Evolutionary conservation across 2,797 vertebrate species (phyloP), one percentile per base, ranked within the genome.

Genomic region (Heliangelus exortis): DNA sequence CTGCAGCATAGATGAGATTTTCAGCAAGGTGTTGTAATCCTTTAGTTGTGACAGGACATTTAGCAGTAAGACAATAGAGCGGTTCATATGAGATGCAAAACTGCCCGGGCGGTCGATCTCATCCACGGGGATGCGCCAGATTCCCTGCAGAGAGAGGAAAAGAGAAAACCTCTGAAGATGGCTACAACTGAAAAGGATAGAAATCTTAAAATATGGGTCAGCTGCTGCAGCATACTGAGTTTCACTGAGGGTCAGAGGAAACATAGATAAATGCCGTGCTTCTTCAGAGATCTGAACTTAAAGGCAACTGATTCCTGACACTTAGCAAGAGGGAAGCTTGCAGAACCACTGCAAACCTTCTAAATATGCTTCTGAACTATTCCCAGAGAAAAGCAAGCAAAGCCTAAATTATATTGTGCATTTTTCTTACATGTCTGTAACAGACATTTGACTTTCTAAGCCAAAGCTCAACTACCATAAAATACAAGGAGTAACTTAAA

Each of bases 1-100:
- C 97, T 99, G 99, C 90, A 99, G 98, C 99, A 99, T 99, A 92
- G 99, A 99, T 57, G 99, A 99, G 93, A 99, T 99, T 97, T 99
- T 99, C 67, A 99, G 97, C 96, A 99, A 96, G 41, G 99, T 99
- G 97, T 98, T 98, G 97, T 99, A 99, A 96, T 99, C 99, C 96
- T 98, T 99, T 1, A 99, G 98, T 94, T 99, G 98, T 89, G 98
- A 98, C 97, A 99, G 98, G 97, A 99, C 99, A 88, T 99, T 98
- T 69, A 99, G 98, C 96, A 99, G 97, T 48, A 99, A 98, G 86
- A 99, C 99, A 75, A 99, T 99, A 86, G 99, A 99, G 95, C 99
- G 98, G 98, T 99, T 99, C 99, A 99, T 99, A 98, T 99, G 99
- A 98, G 99, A 99, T 39, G 99, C 99, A 62, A 99, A 99, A 97